Evolutionary conservation across 2,113 vertebrate genomes (phyloP), one percentile per base, ranked within the genome.

Genomic region (Microcebus ravelobensis): DNA sequence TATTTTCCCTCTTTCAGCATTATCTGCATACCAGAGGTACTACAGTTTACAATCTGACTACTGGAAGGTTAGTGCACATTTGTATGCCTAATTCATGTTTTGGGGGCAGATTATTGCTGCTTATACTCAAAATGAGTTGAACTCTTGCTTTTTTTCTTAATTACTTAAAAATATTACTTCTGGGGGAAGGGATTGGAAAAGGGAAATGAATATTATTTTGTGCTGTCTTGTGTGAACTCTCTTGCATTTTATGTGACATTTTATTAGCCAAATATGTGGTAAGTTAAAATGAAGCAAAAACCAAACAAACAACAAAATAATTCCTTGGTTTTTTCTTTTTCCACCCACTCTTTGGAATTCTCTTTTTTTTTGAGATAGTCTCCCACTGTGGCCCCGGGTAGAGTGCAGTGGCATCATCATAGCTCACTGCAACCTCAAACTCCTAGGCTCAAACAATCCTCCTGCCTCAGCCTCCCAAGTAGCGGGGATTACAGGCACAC

Each of bases 1-100:
- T 87, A 96, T 98, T 98, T 98, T 98, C 77, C 97, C 85, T 97
- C 77, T 98, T 98, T 73, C 98, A 99, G 99, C 99, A 99, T 99
- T 99, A 99, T 99, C 99, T 98, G 99, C 99, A 98, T 99, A 99
- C 99, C 99, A 99, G 99, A 99, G 99, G 99, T 99, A 99, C 99
- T 99, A 99, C 99, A 99, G 99, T 99, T 99, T 99, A 99, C 99
- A 99, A 98, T 99, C 99, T 98, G 99, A 99, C 99, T 99, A 99
- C 99, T 99, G 99, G 99, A 99, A 99, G 99, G 99, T 99, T 98
- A 99, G 99, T 98, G 95, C 81, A 97, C 55, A 52, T 93, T 97
- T 97, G 55, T 50, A 94, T 97, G 79, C 52, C 34, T 82, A 11
- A 91, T 93, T 93, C 27, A 34, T 67, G 21, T 73, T 89, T 96